phyloP scores from a whole-genome alignment of 30 jellyfish, hydroid and myxozoan species.

The Aurelia coerulea region DNA sequence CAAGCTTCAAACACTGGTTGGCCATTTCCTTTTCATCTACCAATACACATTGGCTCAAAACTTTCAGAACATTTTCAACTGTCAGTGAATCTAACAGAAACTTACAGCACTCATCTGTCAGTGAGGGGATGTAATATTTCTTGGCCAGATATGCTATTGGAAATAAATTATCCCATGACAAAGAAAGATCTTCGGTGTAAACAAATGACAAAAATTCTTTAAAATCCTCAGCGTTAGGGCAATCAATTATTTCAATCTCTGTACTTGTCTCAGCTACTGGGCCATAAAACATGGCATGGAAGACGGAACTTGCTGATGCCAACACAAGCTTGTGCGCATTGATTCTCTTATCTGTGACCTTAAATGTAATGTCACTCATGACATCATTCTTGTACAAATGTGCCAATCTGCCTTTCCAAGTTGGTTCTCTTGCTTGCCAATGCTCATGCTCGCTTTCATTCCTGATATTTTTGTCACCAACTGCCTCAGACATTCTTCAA shows the following conservation, averaged over 20 bases:
- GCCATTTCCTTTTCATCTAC: conserved; percentile 8
- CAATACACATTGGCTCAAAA: background rate
- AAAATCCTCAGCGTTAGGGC: background rate
- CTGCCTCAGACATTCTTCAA: no score
- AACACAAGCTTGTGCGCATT: conserved; percentile 9
- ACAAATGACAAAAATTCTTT: background rate
- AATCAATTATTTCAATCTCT: conserved; percentile 14
- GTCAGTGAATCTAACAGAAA: background rate
- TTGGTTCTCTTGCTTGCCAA: background rate
- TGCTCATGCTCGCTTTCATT: background rate
- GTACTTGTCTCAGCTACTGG: conserved; percentile 4
- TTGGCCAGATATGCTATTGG: background rate
- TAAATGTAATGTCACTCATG: conserved; percentile 4
- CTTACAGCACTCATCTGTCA: background rate
- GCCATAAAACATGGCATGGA: conserved; percentile 30
- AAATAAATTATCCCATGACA: conserved; percentile 18
- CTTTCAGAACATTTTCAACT: conserved; percentile 1
- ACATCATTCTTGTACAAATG: background rate
- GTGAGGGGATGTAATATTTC: background rate
- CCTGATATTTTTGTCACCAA: background rate
- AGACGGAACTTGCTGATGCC: conserved; percentile 23
- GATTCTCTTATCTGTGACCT: background rate
- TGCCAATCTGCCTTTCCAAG: background rate
- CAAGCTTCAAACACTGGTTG: background rate
- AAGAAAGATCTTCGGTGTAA: background rate